Conservation (phyloP, 2,888 invertebrate genomes). For the Phortica okadai region DNA sequence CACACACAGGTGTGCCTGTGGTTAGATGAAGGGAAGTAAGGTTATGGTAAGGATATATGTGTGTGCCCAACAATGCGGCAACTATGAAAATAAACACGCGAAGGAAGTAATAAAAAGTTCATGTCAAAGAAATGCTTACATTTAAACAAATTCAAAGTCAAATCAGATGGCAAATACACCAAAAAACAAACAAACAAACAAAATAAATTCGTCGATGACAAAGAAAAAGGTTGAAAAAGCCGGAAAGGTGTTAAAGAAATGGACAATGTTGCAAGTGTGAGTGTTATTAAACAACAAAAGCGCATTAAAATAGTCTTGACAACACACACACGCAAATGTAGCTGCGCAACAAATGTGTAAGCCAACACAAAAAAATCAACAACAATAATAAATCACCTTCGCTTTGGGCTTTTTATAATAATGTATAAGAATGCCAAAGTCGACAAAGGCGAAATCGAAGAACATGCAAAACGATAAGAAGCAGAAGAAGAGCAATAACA, state of each 20-base stretch:
- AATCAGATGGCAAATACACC: constrained; percentile 37
- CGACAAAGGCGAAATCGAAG: too few relatives aligned
- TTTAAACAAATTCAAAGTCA: constrained; percentile 62
- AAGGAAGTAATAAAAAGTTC: not conserved
- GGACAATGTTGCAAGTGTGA: too few relatives aligned
- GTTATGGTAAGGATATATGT: not conserved
- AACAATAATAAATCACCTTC: constrained; percentile 49
- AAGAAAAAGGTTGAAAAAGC: too few relatives aligned
- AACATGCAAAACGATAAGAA: too few relatives aligned
- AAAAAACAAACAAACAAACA: constrained; percentile 15
- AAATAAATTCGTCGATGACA: not conserved
- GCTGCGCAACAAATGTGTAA: constrained; percentile 28
- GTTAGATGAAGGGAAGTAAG: too few relatives aligned
- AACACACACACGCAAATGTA: constrained; percentile 31
- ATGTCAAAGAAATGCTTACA: constrained; percentile 30
- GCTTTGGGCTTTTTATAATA: constrained; percentile 26
- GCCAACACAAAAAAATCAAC: constrained; percentile 33
- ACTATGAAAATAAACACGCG: not conserved
- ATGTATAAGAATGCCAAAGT: not conserved
- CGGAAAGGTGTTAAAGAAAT: too few relatives aligned
- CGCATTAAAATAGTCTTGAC: not conserved
- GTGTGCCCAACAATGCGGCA: not conserved
- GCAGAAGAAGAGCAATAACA: too few relatives aligned
- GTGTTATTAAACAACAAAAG: not conserved
- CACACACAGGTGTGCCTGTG: not conserved